These are phyloP conservation scores for Ceratoteleas bidentatus DNA, from an alignment of 1,140 invertebrate genomes.

Conservation along the genomic window DNA sequence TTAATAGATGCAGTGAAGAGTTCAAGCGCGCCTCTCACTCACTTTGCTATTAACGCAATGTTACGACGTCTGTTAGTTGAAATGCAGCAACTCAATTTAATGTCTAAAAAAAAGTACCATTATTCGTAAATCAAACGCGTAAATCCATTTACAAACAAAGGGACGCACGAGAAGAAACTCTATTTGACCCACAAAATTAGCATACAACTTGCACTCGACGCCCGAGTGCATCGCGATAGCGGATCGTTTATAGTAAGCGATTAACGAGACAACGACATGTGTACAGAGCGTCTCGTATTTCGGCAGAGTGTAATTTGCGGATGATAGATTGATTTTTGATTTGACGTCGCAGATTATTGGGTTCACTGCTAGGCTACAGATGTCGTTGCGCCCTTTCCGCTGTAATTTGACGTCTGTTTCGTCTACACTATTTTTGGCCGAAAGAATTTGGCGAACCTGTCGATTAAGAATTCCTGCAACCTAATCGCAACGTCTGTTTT, in stretches of 20 bases:
- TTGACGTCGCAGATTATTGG: slow-evolving; percentile 35
- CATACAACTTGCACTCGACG: no score
- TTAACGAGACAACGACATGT: slow-evolving; percentile 7
- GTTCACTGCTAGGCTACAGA: slow-evolving; percentile 22
- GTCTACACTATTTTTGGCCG: not conserved
- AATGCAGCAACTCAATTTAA: no score
- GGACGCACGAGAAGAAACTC: not conserved
- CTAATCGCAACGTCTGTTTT: slow-evolving; percentile 12
- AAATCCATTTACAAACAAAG: not conserved
- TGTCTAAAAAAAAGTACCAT: no score
- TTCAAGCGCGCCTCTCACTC: no score
- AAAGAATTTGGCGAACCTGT: slow-evolving; percentile 1
- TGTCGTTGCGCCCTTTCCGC: slow-evolving; percentile 11
- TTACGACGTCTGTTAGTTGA: no score
- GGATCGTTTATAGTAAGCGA: not conserved
- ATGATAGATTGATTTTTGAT: slow-evolving; percentile 49
- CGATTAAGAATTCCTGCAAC: slow-evolving; percentile 10
- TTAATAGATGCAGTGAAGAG: no score
- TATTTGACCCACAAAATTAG: not conserved
- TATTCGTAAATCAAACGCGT: no score
- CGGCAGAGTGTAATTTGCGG: slow-evolving; percentile 22
- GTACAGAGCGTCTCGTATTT: slow-evolving; percentile 1
- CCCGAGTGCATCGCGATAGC: not conserved
- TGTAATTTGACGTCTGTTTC: slow-evolving; percentile 35
- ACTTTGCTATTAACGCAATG: no score